Conservation (phyloP, 2,797 vertebrate genomes). For the Picus viridis region DNA sequence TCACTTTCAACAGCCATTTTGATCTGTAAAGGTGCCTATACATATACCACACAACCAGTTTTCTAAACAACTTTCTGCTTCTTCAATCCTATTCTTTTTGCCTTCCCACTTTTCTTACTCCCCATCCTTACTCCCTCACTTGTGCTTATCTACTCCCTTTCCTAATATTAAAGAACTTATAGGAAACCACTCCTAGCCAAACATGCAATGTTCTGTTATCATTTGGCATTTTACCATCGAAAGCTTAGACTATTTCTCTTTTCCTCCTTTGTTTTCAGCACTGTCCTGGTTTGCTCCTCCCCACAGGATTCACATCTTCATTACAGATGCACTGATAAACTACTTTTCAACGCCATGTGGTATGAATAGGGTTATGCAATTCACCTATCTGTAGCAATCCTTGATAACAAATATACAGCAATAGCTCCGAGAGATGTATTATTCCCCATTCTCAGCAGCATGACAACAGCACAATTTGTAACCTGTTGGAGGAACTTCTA, state of each 20-base stretch:
- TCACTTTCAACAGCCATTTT: constrained; percentile 23
- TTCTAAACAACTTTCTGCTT: not conserved
- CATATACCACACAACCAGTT: not conserved
- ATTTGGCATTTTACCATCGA: constrained; percentile 38
- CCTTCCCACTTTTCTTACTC: not conserved
- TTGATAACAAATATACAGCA: constrained; percentile 45
- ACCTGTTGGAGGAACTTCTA: not conserved
- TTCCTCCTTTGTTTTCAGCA: constrained; percentile 34
- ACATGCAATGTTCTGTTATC: constrained; percentile 52
- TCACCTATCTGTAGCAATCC: constrained; percentile 47
- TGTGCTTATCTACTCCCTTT: constrained; percentile 32
- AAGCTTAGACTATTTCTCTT: constrained; percentile 20
- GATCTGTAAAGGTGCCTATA: not conserved
- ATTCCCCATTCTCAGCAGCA: not conserved
- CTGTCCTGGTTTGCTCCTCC: not conserved
- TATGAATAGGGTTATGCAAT: constrained; percentile 58
- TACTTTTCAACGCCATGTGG: constrained; percentile 34
- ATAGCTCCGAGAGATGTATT: constrained; percentile 43
- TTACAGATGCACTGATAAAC: constrained; percentile 57
- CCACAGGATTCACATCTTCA: constrained; percentile 12
- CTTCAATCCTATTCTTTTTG: not conserved
- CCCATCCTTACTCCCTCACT: not conserved
- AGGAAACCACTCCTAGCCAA: constrained; percentile 47
- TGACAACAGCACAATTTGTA: constrained; percentile 24
- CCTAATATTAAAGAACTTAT: constrained; percentile 9